These are phyloP conservation scores for Zosterops japonicus DNA, from an alignment of 2,113 vertebrate genomes.

Conservation along the genomic window DNA sequence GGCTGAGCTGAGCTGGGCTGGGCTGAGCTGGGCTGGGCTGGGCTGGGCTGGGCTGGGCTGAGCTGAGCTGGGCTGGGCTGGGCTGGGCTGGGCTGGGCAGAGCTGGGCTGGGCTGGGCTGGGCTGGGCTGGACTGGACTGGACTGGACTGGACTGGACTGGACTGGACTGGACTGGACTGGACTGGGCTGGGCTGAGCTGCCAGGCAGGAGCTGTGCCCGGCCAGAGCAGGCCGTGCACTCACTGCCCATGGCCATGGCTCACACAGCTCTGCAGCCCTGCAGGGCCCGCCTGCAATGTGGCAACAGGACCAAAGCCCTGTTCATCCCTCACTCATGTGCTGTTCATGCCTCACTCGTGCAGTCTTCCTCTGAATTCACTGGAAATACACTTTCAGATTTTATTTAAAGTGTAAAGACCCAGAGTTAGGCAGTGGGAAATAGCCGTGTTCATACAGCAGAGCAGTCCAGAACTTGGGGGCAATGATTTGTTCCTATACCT, in stretches of 20 bases:
- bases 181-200: background rate
- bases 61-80: too few species aligned
- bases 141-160: too few species aligned
- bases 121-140: too few species aligned
- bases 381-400: background rate
- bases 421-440: background rate
- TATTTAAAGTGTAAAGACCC: background rate
- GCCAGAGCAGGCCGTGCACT: fast-evolving
- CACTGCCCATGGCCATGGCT: fast-evolving
- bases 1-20: too few species aligned
- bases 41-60: too few species aligned
- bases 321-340: too few species aligned
- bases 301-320: background rate
- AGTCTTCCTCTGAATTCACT: background rate
- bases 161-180: too few species aligned
- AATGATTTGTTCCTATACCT: background rate
- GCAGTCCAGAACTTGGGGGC: background rate
- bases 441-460: background rate
- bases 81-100: background rate
- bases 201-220: background rate
- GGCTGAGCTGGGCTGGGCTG: too few species aligned
- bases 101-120: too few species aligned
- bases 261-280: background rate
- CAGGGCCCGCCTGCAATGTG: fast-evolving
- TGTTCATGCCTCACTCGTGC: background rate